Conservation (phyloP, 1,140 invertebrate species). For the Drosophila sucinea region DNA sequence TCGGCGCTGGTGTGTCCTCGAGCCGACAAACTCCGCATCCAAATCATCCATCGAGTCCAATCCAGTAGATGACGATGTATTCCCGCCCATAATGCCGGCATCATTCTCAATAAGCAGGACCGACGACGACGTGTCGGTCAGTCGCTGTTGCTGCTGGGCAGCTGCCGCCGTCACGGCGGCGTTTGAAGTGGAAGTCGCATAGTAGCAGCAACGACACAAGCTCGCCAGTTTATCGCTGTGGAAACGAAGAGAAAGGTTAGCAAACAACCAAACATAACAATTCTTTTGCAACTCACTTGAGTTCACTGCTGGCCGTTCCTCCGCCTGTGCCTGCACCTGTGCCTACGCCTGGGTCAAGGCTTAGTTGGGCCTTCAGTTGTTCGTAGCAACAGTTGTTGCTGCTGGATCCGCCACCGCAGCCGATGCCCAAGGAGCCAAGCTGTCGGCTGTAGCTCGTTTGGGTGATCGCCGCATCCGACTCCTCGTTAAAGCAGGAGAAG, state of each 20-base stretch:
- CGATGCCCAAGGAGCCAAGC: slow-evolving; percentile 53
- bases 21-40: slow-evolving; percentile 79
- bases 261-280: neutral
- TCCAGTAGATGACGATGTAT: slow-evolving; percentile 81
- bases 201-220: slow-evolving; percentile 80
- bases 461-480: slow-evolving; percentile 83
- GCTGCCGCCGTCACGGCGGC: slow-evolving; percentile 56
- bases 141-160: slow-evolving; percentile 47
- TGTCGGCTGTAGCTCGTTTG: slow-evolving; percentile 68
- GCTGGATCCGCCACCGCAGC: slow-evolving; percentile 40
- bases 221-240: slow-evolving; percentile 77
- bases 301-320: slow-evolving; percentile 53
- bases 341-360: slow-evolving; percentile 80
- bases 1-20: slow-evolving; percentile 63
- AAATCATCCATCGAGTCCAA: slow-evolving; percentile 86
- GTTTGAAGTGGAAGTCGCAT: slow-evolving; percentile 62
- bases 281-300: slow-evolving; percentile 59
- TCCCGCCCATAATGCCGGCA: slow-evolving; percentile 47
- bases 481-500: slow-evolving; percentile 92
- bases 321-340: slow-evolving; percentile 69
- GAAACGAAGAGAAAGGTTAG: neutral
- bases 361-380: slow-evolving; percentile 79
- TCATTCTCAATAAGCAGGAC: slow-evolving; percentile 85
- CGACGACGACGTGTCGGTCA: slow-evolving; percentile 84
- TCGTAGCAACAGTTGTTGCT: slow-evolving; percentile 72